Conservation (phyloP, 92 coral and sea anemone genomes). For the Paramuricea clavata region DNA sequence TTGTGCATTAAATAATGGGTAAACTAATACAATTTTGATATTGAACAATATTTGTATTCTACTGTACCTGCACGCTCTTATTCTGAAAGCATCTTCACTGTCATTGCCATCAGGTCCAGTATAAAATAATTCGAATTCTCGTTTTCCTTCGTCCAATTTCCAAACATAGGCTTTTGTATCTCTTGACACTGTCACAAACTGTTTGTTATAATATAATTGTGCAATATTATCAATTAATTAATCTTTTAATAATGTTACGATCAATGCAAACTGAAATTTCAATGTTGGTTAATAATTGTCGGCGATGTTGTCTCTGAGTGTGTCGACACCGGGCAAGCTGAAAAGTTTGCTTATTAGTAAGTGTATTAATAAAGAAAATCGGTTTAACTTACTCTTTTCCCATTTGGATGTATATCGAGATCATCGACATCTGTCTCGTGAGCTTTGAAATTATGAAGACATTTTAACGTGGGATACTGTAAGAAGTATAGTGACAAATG, state of each 20-base stretch:
- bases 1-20: too few species aligned
- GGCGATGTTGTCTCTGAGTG: too few species aligned
- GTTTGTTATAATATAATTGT: background rate
- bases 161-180: slow-evolving; percentile 98
- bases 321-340: too few species aligned
- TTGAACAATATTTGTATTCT: background rate
- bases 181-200: slow-evolving; percentile 99
- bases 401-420: slow-evolving; percentile 92
- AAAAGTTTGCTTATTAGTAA: too few species aligned
- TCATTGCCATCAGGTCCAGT: slow-evolving; percentile 74
- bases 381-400: slow-evolving; percentile 76
- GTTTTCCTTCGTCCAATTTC: slow-evolving; percentile 93
- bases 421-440: slow-evolving; percentile 98
- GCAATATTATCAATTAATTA: too few species aligned
- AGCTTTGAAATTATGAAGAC: slow-evolving; percentile 86
- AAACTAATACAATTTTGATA: background rate
- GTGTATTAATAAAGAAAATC: background rate
- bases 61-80: slow-evolving; percentile 94
- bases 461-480: slow-evolving; percentile 94
- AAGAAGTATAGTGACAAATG: background rate
- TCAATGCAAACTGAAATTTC: too few species aligned
- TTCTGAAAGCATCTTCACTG: slow-evolving; percentile 85
- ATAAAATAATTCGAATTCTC: slow-evolving; percentile 91
- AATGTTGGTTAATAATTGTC: too few species aligned
- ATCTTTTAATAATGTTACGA: too few species aligned